Evolutionary conservation across 2,113 vertebrate genomes (phyloP).

Genomic region (Zosterops japonicus): DNA sequence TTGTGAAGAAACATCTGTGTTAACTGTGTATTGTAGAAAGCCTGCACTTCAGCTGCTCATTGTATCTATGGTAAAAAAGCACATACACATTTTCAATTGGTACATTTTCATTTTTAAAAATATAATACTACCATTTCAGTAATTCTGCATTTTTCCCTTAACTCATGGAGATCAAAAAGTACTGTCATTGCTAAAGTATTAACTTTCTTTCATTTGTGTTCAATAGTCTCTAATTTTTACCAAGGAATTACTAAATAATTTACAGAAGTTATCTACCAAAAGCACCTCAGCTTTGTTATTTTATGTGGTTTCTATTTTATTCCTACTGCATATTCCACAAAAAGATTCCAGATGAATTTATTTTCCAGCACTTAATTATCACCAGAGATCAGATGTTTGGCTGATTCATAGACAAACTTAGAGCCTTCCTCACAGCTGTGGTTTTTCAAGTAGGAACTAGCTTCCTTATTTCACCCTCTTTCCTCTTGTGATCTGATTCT

Average conservation of each 20-base stretch:
- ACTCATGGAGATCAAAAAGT: not conserved
- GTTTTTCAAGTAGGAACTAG: slow-evolving; percentile 48
- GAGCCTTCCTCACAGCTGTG: not conserved
- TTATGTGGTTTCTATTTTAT: not conserved
- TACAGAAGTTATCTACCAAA: not conserved
- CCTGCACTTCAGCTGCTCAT: not conserved
- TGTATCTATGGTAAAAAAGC: not conserved
- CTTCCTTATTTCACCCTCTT: slow-evolving; percentile 47
- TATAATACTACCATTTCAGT: not conserved
- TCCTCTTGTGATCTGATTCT: not conserved
- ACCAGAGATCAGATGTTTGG: slow-evolving; percentile 50
- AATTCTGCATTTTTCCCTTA: not conserved
- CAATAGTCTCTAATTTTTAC: not conserved
- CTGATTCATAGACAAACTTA: slow-evolving; percentile 54
- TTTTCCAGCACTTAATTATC: slow-evolving; percentile 49
- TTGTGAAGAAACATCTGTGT: not conserved
- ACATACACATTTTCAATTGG: not conserved
- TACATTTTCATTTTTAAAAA: not conserved
- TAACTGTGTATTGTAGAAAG: not conserved
- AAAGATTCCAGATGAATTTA: slow-evolving; percentile 11
- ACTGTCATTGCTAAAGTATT: not conserved
- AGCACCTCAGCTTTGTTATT: not conserved
- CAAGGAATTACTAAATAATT: not conserved
- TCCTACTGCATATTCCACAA: not conserved
- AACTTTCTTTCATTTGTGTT: not conserved